Conservation (phyloP, 2,113 vertebrate genomes). For the Mixornis gularis region DNA sequence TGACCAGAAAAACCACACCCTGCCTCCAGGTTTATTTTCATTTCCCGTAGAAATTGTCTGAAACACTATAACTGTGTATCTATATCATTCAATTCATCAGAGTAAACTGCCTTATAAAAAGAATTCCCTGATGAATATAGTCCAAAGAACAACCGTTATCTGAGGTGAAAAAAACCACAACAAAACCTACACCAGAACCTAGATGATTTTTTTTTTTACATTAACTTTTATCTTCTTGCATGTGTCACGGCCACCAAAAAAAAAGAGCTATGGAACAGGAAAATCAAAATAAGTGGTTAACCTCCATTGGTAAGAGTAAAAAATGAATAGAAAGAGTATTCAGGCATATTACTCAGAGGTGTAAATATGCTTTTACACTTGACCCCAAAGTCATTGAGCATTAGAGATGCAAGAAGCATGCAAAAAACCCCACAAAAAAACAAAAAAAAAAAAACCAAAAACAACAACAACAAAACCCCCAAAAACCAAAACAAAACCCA, state of each 20-base stretch:
- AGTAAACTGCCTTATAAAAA: not conserved
- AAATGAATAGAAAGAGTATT: not conserved
- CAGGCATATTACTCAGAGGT: too few relatives aligned
- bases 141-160: not conserved
- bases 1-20: not conserved
- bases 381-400: not conserved
- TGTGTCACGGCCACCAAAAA: not conserved
- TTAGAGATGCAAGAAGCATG: not conserved
- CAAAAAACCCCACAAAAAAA: too few relatives aligned
- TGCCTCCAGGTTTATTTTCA: not conserved
- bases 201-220: not conserved
- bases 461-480: too few relatives aligned
- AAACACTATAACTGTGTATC: not conserved
- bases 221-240: not conserved
- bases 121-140: not conserved
- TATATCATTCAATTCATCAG: not conserved
- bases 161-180: not conserved
- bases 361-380: not conserved
- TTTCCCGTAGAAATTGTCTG: not conserved
- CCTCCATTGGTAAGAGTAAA: accelerated
- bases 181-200: not conserved
- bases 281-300: not conserved
- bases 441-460: too few relatives aligned
- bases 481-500: too few relatives aligned
- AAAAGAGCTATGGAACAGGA: not conserved